Conservation (phyloP, 1,140 invertebrate genomes). For the Nephila pilipes region DNA sequence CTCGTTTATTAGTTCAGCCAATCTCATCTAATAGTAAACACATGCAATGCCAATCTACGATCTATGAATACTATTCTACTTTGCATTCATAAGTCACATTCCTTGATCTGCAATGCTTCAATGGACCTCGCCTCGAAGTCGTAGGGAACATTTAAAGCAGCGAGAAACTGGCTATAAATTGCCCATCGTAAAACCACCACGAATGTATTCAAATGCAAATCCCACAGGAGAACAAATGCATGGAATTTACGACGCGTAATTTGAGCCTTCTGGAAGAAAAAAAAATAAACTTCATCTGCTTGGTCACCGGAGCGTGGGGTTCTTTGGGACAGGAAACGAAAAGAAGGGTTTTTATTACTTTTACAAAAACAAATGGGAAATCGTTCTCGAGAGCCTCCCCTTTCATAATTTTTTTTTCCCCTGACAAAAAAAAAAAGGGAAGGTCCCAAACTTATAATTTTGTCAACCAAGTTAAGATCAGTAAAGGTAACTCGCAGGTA, state of each 20-base stretch:
- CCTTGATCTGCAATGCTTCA: neutral
- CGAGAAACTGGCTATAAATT: neutral
- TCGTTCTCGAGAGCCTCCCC: neutral
- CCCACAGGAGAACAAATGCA: neutral
- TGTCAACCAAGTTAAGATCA: slow-evolving; percentile 17
- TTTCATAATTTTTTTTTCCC: neutral
- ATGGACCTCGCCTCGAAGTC: neutral
- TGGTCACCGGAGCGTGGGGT: neutral
- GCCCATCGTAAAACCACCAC: neutral
- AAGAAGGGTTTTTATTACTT: slow-evolving; percentile 6
- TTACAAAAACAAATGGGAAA: slow-evolving; percentile 36
- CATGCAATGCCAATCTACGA: neutral
- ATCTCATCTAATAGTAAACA: neutral
- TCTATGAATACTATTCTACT: neutral
- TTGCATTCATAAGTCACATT: neutral
- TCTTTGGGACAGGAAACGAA: neutral
- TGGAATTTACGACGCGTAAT: neutral
- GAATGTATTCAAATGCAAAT: slow-evolving; percentile 20
- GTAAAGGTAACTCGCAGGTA: neutral
- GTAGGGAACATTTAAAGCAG: neutral
- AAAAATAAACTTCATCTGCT: neutral
- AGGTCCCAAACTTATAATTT: slow-evolving; percentile 1
- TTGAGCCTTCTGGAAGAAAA: neutral
- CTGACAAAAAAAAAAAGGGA: neutral
- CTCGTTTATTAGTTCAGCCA: neutral